Base-by-base conservation (phyloP, 2,113 vertebrate genomes). In the Baryphthengus martii region DNA sequence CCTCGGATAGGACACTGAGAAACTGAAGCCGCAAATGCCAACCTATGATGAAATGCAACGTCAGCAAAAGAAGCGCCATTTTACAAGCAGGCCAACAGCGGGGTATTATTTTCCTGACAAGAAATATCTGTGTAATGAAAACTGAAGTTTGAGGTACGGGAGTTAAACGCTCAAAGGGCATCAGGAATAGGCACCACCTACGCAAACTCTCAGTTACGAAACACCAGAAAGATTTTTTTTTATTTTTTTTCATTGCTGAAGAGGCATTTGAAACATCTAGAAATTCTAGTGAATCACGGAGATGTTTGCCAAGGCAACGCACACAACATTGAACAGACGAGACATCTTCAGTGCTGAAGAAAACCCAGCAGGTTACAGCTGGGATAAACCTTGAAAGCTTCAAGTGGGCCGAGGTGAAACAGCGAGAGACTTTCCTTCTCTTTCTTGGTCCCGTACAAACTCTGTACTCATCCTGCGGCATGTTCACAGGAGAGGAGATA, bases 251-350 rank as follows among this genome's bases (percentile, higher is more conserved):
- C 2, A 0, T 47, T 56, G 80, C 45, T 70, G 53, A 58, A 75
- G 49, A 68, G 42, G 77, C 62, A 90, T 72, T 53, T 94, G 92
- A 95, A 95, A 74, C 83, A 90, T 72, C 93, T 65, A 92, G 86
- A 96, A 96, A 89, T 68, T 23, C 88, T 19, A 78, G 53, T 77
- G 93, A 92, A 88, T 92, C 88, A 92, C 83, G 66, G 40, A 75
- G 79, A 76, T 6, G 0, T 76, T 92, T 79, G 86, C 87, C 88
- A 93, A 93, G 86, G 85, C 83, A 86, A 87, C 2, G 0, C 71
- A 65, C 21, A 25, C 56, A 84, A 75, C n/a, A 26, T 1, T 21
- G 76, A 95, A 10, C 37, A 21, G 31, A 40, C 4, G 55, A 56
- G 72, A n/a, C 40, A 6, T 4, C 28, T 3, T n/a, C 56, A 16